These are phyloP conservation scores for Ypsolopha scabrella DNA, from an alignment of 2,888 invertebrate species.

Conservation along the genomic window DNA sequence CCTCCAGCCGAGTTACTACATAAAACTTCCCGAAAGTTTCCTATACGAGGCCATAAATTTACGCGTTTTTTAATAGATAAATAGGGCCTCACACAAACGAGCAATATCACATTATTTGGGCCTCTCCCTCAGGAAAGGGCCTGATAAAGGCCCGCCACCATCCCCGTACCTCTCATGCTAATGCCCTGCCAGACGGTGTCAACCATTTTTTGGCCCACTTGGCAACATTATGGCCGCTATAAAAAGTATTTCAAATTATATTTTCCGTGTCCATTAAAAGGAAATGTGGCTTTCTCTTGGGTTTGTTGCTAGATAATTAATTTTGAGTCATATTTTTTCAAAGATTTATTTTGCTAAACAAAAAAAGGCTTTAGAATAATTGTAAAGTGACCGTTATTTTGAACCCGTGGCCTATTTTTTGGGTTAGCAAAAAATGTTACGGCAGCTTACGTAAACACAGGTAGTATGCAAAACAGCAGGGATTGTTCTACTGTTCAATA, in stretches of 20 bases:
- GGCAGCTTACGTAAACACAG: background rate
- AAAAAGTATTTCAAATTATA: constrained; percentile 69
- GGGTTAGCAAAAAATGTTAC: background rate
- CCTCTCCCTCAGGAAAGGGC: constrained; percentile 67
- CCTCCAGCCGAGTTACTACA: constrained; percentile 47
- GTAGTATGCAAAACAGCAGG: constrained; percentile 29
- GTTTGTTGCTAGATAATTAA: constrained; percentile 20
- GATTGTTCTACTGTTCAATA: constrained; percentile 35
- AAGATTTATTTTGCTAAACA: background rate
- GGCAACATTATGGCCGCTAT: constrained; percentile 64
- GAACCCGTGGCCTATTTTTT: background rate
- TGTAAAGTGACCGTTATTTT: background rate
- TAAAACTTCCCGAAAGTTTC: constrained; percentile 64
- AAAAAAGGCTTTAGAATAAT: background rate
- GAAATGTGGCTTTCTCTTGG: constrained; percentile 43
- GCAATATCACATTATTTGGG: constrained; percentile 70
- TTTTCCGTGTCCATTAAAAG: constrained; percentile 65
- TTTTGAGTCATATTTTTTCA: background rate
- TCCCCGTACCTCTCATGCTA: constrained; percentile 68
- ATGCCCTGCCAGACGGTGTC: constrained; percentile 69
- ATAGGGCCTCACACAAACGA: constrained; percentile 69
- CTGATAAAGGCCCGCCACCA: constrained; percentile 56
- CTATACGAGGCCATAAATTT: constrained; percentile 59
- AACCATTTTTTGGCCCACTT: constrained; percentile 70
- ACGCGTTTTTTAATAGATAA: constrained; percentile 69